A percentile compares a stretch with the other conserved stretches of the same genome.
phyloP scores from a whole-genome alignment of 2,888 invertebrate species.

The Caenorhabditis imperialis region DNA sequence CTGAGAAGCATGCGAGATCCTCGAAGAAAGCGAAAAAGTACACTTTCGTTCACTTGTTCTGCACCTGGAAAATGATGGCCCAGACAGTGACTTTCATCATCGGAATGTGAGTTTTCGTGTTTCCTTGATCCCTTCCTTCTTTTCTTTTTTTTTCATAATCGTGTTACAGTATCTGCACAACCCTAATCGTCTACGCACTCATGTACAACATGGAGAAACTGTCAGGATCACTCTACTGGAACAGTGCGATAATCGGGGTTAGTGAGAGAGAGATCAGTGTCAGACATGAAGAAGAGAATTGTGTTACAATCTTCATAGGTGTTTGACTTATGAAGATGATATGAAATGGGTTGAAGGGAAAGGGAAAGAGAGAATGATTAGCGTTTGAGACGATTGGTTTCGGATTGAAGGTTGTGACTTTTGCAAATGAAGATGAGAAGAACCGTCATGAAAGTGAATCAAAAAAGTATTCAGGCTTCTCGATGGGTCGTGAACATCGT shows the following conservation, averaged over 20 bases:
- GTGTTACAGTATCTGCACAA: slow-evolving; percentile 51
- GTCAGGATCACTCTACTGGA: slow-evolving; percentile 54
- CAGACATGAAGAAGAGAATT: neutral
- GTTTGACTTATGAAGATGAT: slow-evolving; percentile 17
- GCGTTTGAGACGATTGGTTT: neutral
- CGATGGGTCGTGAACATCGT: slow-evolving; percentile 65
- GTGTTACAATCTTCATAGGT: slow-evolving; percentile 4
- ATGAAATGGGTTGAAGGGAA: neutral
- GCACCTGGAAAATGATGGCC: slow-evolving; percentile 58
- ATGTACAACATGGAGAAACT: slow-evolving; percentile 60
- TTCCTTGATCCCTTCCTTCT: neutral
- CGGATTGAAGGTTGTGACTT: neutral
- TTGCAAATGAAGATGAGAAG: no score
- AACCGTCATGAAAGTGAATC: no score
- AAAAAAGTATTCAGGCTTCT: slow-evolving; percentile 42
- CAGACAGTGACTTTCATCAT: slow-evolving; percentile 50
- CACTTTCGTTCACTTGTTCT: slow-evolving; percentile 56
- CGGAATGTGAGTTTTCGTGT: slow-evolving; percentile 51
- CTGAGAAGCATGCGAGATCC: slow-evolving; percentile 28
- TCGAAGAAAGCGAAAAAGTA: slow-evolving; percentile 49
- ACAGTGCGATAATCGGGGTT: slow-evolving; percentile 53
- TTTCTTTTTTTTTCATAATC: no score
- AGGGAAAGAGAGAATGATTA: neutral
- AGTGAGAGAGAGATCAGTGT: slow-evolving; percentile 10
- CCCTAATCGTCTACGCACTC: slow-evolving; percentile 50